phyloP scores from a whole-genome alignment of 2,113 vertebrate genomes.

The Phrynocephalus versicolor region DNA sequence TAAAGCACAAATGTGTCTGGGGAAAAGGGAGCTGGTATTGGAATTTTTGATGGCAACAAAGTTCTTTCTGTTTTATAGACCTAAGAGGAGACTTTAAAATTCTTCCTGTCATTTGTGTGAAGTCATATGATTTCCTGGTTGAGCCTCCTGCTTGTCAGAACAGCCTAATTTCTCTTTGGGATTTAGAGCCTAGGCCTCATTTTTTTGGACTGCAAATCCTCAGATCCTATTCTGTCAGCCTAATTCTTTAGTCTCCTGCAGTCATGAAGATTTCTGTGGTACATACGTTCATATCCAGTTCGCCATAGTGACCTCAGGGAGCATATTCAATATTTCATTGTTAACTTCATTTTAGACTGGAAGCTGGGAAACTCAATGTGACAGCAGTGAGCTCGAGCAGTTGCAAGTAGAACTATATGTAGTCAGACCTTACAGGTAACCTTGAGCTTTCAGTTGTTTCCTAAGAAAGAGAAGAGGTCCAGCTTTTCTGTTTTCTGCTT shows the following conservation, averaged over 20 bases:
- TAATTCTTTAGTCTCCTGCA: conserved; percentile 1
- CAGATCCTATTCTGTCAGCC: not conserved
- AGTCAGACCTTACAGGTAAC: not conserved
- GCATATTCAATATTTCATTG: not conserved
- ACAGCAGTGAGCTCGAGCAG: conserved; percentile 13
- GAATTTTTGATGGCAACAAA: not conserved
- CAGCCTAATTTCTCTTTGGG: conserved; percentile 19
- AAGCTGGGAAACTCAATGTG: conserved; percentile 30
- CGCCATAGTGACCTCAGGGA: conserved; percentile 5
- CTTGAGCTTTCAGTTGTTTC: not conserved
- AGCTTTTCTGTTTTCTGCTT: not conserved
- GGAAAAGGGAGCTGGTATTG: not conserved
- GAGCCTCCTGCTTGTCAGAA: not conserved
- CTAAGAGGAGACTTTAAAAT: not conserved
- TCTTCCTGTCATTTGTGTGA: not conserved
- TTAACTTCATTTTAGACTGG: conserved; percentile 39
- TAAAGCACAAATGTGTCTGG: not conserved
- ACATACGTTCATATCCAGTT: conserved; percentile 13
- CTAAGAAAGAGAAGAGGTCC: not conserved
- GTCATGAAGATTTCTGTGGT: not conserved
- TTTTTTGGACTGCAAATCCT: conserved; percentile 21
- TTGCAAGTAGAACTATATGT: not conserved
- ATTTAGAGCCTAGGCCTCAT: conserved; percentile 2
- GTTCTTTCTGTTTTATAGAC: not conserved
- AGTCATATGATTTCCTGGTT: not conserved